phyloP scores from a whole-genome alignment of 1,140 invertebrate species.

The Pectinophora gossypiella region DNA sequence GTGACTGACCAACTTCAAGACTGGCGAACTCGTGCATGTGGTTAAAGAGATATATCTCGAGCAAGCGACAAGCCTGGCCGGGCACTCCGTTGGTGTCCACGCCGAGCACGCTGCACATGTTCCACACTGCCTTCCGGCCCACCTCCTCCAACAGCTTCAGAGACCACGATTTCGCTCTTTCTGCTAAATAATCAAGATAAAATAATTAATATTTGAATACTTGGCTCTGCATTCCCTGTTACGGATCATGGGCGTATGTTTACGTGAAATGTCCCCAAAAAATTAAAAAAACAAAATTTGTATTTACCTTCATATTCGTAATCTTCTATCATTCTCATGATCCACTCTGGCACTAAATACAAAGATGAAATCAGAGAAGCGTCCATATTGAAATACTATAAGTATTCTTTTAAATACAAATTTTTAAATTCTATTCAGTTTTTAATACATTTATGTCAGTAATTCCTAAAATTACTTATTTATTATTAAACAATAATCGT shows the following conservation, averaged over 20 bases:
- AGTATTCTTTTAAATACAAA: neutral
- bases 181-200: neutral
- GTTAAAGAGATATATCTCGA: slow-evolving; percentile 23
- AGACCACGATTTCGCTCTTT: neutral
- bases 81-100: slow-evolving; percentile 23
- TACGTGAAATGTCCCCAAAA: too few relatives aligned
- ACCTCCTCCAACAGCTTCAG: slow-evolving; percentile 15
- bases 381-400: too few relatives aligned
- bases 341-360: slow-evolving; percentile 10
- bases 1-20: too few relatives aligned
- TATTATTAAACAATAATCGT: too few relatives aligned
- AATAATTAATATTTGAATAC: too few relatives aligned
- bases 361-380: neutral
- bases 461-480: too few relatives aligned
- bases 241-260: too few relatives aligned
- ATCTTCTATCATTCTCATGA: slow-evolving; percentile 9
- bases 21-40: neutral
- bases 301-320: neutral
- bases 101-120: slow-evolving; percentile 16
- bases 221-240: too few relatives aligned
- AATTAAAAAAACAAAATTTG: too few relatives aligned
- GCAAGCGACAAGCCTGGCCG: slow-evolving; percentile 26
- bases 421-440: neutral
- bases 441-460: too few relatives aligned
- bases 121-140: slow-evolving; percentile 20